A percentile compares a stretch with the other conserved stretches of the same genome.
These are phyloP conservation scores for Steinernema carpocapsae DNA, from an alignment of 2,888 invertebrate genomes.

Conservation along the genomic window DNA sequence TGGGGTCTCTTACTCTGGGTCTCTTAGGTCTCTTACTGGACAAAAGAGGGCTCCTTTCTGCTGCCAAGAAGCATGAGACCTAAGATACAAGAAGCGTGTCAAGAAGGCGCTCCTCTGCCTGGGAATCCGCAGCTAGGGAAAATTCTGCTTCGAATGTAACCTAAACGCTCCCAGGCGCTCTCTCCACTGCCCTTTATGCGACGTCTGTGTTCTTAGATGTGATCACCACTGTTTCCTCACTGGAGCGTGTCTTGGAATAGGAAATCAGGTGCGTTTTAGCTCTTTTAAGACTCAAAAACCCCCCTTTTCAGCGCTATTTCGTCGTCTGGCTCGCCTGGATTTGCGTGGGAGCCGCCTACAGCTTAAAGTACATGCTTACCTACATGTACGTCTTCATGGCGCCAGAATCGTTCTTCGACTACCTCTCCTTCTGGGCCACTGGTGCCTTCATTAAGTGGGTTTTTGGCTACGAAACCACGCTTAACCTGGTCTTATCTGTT, in stretches of 20 bases:
- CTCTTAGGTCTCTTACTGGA: constrained; percentile 10
- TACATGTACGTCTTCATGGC: constrained; percentile 54
- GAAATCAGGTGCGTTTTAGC: constrained; percentile 71
- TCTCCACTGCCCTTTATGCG: constrained; percentile 71
- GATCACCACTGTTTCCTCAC: constrained; percentile 72
- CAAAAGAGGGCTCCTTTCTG: neutral
- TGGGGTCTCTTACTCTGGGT: neutral
- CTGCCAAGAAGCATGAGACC: neutral
- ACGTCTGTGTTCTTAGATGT: constrained; percentile 70
- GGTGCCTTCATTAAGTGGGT: constrained; percentile 59
- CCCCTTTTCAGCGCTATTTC: constrained; percentile 69
- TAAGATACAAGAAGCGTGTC: too few relatives aligned
- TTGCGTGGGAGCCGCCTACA: constrained; percentile 55
- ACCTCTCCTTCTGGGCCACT: constrained; percentile 59
- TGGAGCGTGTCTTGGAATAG: constrained; percentile 70
- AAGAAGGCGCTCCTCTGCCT: too few relatives aligned
- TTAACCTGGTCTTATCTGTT: constrained; percentile 46
- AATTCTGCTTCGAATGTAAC: constrained; percentile 61
- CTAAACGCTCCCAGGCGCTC: constrained; percentile 53
- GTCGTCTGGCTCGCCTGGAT: constrained; percentile 69
- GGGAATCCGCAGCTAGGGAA: constrained; percentile 17
- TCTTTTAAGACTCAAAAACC: neutral
- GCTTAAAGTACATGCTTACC: constrained; percentile 46
- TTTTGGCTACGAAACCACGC: constrained; percentile 46
- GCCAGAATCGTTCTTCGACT: constrained; percentile 61